Percentiles rank a stretch among this genome's conserved stretches.
phyloP scores from a whole-genome alignment of 2,113 vertebrate species.

The Eupsittula cactorum region DNA sequence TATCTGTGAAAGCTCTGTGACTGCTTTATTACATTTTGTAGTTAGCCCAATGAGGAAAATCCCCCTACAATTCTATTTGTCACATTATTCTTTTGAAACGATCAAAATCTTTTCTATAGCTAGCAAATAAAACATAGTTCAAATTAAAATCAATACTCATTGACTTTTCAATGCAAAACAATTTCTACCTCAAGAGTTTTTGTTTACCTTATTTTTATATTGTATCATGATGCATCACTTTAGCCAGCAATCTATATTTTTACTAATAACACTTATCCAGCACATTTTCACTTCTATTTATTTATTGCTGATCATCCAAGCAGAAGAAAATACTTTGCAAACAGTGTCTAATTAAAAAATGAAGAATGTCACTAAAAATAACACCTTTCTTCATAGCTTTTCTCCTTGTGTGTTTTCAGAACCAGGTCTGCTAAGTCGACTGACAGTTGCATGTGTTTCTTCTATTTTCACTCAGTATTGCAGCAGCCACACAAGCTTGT shows the following conservation, averaged over 20 bases:
- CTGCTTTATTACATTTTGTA: neutral
- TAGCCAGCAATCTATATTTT: conserved; percentile 8
- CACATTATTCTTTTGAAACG: neutral
- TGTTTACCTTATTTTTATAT: neutral
- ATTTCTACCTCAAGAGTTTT: conserved; percentile 13
- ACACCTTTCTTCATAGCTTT: neutral
- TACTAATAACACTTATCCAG: conserved; percentile 11
- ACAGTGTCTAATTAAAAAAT: neutral
- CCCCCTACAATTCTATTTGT: neutral
- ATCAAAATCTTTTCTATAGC: conserved; percentile 12
- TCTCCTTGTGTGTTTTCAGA: neutral
- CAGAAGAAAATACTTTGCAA: neutral
- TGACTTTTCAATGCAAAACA: conserved; percentile 42
- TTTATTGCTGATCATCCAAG: neutral
- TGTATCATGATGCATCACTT: conserved; percentile 5
- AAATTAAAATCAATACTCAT: conserved; percentile 55
- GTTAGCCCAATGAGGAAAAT: neutral
- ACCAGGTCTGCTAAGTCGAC: neutral
- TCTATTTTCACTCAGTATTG: neutral
- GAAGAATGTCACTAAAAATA: neutral
- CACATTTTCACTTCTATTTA: conserved; percentile 26
- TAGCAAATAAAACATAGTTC: conserved; percentile 16
- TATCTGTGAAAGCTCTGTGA: neutral
- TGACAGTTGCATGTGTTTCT: neutral
- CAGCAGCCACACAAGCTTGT: neutral